A percentile compares a stretch with the other conserved stretches of the same genome.
Evolutionary conservation across 2,888 invertebrate genomes (phyloP).

Genomic region (Girardia tigrina): DNA sequence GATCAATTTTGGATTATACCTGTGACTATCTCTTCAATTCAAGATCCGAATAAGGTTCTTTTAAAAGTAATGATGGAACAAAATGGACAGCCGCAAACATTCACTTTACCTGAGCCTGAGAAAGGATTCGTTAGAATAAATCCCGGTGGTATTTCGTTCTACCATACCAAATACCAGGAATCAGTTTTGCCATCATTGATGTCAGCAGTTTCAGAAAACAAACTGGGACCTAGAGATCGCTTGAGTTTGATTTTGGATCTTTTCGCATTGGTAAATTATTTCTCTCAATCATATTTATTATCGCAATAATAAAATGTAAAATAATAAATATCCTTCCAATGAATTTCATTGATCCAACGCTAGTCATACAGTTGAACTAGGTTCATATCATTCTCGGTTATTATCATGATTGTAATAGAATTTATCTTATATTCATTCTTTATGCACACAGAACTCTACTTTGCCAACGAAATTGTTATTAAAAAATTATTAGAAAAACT

Average conservation of each 20-base stretch:
- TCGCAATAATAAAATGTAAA: too few relatives aligned
- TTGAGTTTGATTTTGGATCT: conserved; percentile 77
- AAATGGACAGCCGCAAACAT: conserved; percentile 58
- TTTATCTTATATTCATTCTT: too few relatives aligned
- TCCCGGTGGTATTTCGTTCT: conserved; percentile 72
- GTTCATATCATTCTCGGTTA: too few relatives aligned
- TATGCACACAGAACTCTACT: too few relatives aligned
- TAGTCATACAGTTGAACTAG: too few relatives aligned
- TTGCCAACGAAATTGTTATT: too few relatives aligned
- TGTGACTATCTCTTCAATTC: conserved; percentile 65
- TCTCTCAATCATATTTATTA: too few relatives aligned
- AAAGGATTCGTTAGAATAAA: conserved; percentile 55
- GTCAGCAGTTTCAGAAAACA: conserved; percentile 61
- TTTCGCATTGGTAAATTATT: conserved; percentile 68
- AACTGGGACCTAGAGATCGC: conserved; percentile 66
- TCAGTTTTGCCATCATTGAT: conserved; percentile 64
- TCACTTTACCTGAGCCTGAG: conserved; percentile 53
- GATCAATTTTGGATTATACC: conserved; percentile 68
- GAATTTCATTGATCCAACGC: too few relatives aligned
- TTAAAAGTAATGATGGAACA: conserved; percentile 56
- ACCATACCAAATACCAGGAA: conserved; percentile 69
- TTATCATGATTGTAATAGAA: too few relatives aligned
- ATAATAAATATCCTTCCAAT: too few relatives aligned
- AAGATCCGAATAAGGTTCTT: conserved; percentile 58
- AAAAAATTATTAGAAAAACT: too few relatives aligned